Evolutionary conservation across 2,797 vertebrate genomes (phyloP), one percentile per base, ranked within the genome.

Genomic region (Cygnus olor): DNA sequence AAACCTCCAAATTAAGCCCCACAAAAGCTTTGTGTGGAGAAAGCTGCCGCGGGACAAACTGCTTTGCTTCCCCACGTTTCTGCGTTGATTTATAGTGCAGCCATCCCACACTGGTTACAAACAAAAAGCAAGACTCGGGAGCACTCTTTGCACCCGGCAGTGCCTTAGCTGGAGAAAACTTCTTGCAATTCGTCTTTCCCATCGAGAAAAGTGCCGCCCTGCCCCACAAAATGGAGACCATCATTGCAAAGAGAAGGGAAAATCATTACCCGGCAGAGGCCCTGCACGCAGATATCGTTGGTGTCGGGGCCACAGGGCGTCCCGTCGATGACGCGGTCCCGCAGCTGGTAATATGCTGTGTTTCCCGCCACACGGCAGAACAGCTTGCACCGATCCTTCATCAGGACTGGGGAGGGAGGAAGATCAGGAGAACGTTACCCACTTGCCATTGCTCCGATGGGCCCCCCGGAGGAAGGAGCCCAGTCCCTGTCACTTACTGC

Each of bases 381-480:
- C 82, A 99, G 95, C 98, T 99, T 99, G 97, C 99, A 99, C 53
- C 99, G 98, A 96, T 99, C 99, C 98, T 99, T 99, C 99, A 99
- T 99, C 91, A 99, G 96, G 98, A 99, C 99, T 99, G 96, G 3
- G 6, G 32, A 85, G 49, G 57, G 83, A 90, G 53, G 68, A 79
- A 93, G 83, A 91, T 19, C 94, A 90, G 84, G 57, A 89, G 20
- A 8, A 11, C 0, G 5, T 89, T 44, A 74, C 4, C 53, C n/a
- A 6, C 79, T 73, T 4, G 14, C 27, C 14, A 6, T 32, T 42
- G 28, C 17, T 30, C 68, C 0, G 0, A 25, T 1, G 21, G 14
- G 14, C 20, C 19, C 28, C 20, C 30, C 20, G 14, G 30, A 65
- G 30, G 63, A 22, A 22, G 10, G 30, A 19, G 15, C 30, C 30